Evolutionary conservation across 2,113 vertebrate species (phyloP).

Genomic region (Phrynosoma blainvillii): DNA sequence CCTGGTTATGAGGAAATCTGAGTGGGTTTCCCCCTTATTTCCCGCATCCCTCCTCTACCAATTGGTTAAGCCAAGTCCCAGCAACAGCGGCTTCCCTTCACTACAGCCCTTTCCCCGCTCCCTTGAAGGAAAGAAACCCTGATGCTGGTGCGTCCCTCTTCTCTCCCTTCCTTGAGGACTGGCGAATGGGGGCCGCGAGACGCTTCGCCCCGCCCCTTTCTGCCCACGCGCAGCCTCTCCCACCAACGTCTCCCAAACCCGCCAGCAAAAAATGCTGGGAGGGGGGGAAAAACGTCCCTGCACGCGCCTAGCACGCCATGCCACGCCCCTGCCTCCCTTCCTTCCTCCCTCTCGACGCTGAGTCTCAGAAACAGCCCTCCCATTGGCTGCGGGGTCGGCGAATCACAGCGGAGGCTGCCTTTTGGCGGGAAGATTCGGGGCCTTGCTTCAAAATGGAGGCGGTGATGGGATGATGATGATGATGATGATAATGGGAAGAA

Average conservation of each 20-base stretch:
- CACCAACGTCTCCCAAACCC: background rate
- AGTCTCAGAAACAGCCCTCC: background rate
- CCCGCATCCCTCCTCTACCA: too few relatives aligned
- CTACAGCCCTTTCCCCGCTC: background rate
- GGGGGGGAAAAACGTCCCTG: background rate
- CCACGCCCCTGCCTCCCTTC: too few relatives aligned
- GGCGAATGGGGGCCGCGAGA: background rate
- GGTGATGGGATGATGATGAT: too few relatives aligned
- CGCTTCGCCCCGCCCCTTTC: background rate
- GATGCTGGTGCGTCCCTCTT: too few relatives aligned
- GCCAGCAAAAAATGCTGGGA: too few relatives aligned
- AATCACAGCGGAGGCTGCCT: constrained; percentile 41
- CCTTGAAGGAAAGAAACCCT: too few relatives aligned
- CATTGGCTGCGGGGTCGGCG: constrained; percentile 52
- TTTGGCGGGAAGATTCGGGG: constrained; percentile 44
- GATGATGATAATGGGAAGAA: too few relatives aligned
- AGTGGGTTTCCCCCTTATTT: background rate
- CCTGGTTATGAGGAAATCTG: background rate
- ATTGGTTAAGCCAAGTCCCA: background rate
- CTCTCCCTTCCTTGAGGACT: background rate
- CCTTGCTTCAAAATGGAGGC: too few relatives aligned
- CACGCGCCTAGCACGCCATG: background rate
- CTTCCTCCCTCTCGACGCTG: background rate
- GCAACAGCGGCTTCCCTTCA: background rate
- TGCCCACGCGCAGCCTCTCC: background rate